Evolutionary conservation across 1,140 invertebrate species (phyloP), one percentile per base, ranked within the genome.

Genomic region (Trichonephila clavata): DNA sequence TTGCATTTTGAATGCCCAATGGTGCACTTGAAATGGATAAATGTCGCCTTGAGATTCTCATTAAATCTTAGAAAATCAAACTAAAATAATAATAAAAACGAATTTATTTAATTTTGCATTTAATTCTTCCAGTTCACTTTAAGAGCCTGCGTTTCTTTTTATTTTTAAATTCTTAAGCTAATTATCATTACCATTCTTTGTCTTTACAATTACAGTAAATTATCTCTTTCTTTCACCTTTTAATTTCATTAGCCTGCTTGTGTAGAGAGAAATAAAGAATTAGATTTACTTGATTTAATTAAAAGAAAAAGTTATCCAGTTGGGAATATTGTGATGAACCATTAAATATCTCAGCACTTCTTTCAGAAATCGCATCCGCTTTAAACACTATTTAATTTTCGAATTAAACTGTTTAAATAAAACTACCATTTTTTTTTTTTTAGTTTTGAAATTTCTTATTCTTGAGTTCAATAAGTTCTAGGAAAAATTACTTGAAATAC

Each of bases 131-230:
- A 20, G 21, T 63, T 63, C 16, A 63, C 16, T 63, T 7, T 50
- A 50, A 21, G 61, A 20, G 21, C 21, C 16, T 63, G 16, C 21
- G 21, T 20, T 63, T 21, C 21, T 63, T 63, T 63, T 21, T 20
- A 16, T 63, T 63, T 63, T 1, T 20, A 20, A 63, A 20, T 63
- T 63, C 61, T 63, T 63, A 20, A 20, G 21, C 61, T 68, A 13
- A 68, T 13, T 24, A 50, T 50, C 50, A 50, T 50, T 50, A 50
- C 50, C 50, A 24, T n/a, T 68, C 65, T 68, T 68, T 68, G 8
- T n/a, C 65, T 13, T n/a, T 68, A 68, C n/a, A 68, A 68, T 68
- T 68, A 68, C 65, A n/a, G 24, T 24, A 68, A 68, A n/a, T 68
- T 27, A 68, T 24, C 24, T 68, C 24, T 68, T 68, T 68, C 24